These are phyloP conservation scores for Climacteris rufus DNA, from an alignment of 2,113 vertebrate genomes.

Conservation along the genomic window DNA sequence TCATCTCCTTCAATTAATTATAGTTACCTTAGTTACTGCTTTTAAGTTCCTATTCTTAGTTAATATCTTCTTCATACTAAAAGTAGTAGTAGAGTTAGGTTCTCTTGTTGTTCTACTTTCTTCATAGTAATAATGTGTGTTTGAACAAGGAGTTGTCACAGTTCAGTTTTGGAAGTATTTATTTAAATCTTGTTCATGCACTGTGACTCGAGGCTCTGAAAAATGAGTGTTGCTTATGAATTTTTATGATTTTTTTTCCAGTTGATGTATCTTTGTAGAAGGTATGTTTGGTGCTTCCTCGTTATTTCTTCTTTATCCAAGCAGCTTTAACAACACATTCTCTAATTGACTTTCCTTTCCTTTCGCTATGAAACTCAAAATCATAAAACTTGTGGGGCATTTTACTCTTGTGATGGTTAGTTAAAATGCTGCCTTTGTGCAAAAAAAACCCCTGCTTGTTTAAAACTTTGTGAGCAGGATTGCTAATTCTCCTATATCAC, in stretches of 20 bases:
- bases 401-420: background rate
- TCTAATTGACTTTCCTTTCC: background rate
- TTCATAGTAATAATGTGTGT: background rate
- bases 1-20: background rate
- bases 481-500: background rate
- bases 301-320: background rate
- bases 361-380: background rate
- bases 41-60: background rate
- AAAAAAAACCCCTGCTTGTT: background rate
- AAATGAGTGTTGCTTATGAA: background rate
- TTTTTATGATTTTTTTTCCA: background rate
- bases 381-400: background rate
- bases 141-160: background rate
- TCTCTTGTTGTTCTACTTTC: background rate
- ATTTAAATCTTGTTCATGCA: background rate
- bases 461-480: background rate
- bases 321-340: background rate
- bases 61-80: background rate
- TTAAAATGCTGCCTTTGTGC: background rate
- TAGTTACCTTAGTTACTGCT: background rate
- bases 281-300: background rate
- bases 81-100: background rate
- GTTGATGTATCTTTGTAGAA: background rate
- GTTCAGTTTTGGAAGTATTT: background rate
- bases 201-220: background rate